A percentile compares a stretch with the other conserved stretches of the same genome.
Conservation (phyloP, 2,113 vertebrate species). For the Stegostoma tigrinum region DNA sequence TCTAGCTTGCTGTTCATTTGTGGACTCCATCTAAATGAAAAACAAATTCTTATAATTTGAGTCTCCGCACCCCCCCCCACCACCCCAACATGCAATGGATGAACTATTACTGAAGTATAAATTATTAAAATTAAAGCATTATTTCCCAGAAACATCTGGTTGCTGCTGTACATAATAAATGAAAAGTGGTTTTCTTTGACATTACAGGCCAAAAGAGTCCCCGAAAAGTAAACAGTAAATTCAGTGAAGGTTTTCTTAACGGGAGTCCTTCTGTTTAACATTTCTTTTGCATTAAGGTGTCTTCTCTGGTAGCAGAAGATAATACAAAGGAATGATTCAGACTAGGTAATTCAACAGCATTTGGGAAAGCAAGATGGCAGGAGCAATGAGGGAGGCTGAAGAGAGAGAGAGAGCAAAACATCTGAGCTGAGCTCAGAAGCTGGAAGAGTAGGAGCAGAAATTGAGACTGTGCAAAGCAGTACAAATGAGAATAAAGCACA, state of each 20-base stretch:
- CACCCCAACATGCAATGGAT: not conserved
- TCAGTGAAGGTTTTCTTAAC: not conserved
- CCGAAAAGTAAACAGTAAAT: not conserved
- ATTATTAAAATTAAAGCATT: not conserved
- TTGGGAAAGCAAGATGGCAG: not conserved
- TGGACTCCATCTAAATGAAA: not conserved
- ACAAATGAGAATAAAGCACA: not conserved
- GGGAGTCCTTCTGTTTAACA: not conserved
- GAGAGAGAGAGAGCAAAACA: not conserved
- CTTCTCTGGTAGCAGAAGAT: not conserved
- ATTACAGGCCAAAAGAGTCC: not conserved
- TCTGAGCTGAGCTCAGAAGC: not conserved
- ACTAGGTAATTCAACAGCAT: not conserved
- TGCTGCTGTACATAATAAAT: not conserved
- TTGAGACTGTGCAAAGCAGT: not conserved
- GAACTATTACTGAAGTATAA: not conserved
- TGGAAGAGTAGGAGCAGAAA: not conserved
- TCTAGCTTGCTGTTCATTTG: slow-evolving; percentile 34
- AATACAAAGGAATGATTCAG: not conserved
- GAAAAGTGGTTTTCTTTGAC: not conserved
- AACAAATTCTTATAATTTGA: not conserved
- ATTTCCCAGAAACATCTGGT: not conserved
- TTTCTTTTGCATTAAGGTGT: not conserved
- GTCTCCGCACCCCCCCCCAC: not conserved
- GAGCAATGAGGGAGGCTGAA: not conserved